phyloP scores from a whole-genome alignment of 2,797 vertebrate species.

The Spinus olivaceus region DNA sequence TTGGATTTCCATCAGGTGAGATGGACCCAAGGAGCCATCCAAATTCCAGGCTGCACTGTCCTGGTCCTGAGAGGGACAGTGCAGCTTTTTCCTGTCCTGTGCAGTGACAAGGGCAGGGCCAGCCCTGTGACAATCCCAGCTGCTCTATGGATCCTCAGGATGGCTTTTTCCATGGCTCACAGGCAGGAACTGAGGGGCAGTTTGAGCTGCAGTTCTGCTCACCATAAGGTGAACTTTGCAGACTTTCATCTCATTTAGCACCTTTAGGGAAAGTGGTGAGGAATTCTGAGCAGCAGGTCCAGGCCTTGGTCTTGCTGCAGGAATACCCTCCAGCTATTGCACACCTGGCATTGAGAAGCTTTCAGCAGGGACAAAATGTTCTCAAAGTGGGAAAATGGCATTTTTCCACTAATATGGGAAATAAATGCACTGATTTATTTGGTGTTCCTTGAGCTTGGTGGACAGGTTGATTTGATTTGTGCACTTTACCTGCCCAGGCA shows the following conservation, averaged over 20 bases:
- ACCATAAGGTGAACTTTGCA: conserved; percentile 2
- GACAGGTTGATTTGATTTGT: background rate
- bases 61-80: background rate
- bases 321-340: background rate
- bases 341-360: background rate
- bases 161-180: background rate
- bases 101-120: background rate
- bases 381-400: background rate
- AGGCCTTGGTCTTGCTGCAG: background rate
- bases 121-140: background rate
- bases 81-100: accelerated
- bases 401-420: background rate
- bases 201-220: background rate
- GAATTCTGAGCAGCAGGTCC: background rate
- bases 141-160: background rate
- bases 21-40: background rate
- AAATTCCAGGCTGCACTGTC: accelerated
- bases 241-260: background rate
- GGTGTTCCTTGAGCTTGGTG: background rate
- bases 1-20: background rate
- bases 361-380: background rate
- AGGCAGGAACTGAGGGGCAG: background rate
- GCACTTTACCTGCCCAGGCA: background rate
- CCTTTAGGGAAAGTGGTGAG: background rate
- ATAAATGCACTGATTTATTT: background rate